phyloP scores from a whole-genome alignment of 2,797 vertebrate species.

The Macropus fuliginosus region DNA sequence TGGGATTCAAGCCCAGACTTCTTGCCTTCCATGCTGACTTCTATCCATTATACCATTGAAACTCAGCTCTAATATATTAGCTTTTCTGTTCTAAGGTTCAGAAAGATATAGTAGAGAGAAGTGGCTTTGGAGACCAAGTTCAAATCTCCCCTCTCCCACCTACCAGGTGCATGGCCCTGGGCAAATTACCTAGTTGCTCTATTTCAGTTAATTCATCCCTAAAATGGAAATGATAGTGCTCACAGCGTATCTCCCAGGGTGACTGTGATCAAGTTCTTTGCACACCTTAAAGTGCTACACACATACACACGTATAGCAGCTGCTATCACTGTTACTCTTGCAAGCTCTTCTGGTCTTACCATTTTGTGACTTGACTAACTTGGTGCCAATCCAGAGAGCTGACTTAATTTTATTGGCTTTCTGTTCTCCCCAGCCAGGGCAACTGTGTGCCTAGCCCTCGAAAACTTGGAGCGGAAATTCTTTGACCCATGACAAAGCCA shows the following conservation, averaged over 20 bases:
- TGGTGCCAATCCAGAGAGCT: background rate
- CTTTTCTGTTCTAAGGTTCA: no score
- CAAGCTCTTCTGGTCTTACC: background rate
- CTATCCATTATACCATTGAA: background rate
- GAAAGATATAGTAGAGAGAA: background rate
- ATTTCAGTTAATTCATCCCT: conserved; percentile 6
- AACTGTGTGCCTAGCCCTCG: background rate
- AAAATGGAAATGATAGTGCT: background rate
- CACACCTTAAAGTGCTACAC: background rate
- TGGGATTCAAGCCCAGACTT: background rate
- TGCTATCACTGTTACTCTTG: background rate
- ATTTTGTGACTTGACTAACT: background rate
- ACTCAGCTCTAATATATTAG: background rate
- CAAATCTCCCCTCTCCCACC: background rate
- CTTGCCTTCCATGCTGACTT: background rate
- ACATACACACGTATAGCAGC: background rate
- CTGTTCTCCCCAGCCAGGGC: background rate
- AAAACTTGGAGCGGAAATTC: conserved; percentile 24
- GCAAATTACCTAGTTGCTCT: background rate
- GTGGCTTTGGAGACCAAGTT: background rate
- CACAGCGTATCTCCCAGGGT: background rate
- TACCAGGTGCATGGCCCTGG: background rate
- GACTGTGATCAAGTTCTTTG: background rate
- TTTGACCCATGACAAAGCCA: conserved; percentile 52
- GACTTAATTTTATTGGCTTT: background rate